phyloP scores from a whole-genome alignment of 2,888 invertebrate genomes.

The Cheilosia impressa region DNA sequence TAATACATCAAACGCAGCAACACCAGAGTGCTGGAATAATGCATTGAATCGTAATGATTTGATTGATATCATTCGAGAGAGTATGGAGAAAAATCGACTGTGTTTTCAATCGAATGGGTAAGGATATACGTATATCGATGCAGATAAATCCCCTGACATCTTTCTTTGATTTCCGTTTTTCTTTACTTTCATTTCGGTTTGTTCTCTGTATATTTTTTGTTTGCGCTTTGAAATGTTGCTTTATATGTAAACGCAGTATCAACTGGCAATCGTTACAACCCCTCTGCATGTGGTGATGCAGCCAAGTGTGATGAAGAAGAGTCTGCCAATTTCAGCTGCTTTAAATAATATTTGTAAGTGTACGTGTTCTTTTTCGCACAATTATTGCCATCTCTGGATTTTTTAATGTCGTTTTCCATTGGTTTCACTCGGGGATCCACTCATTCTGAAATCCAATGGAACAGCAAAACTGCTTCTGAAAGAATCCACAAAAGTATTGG shows the following conservation, averaged over 20 bases:
- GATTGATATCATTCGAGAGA: conserved; percentile 93
- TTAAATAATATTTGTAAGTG: no score
- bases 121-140: conserved; percentile 77
- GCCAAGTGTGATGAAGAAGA: no score
- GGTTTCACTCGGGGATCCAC: no score
- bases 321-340: no score
- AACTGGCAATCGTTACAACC: no score
- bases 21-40: conserved; percentile 86
- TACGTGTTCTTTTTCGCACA: no score
- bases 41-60: conserved; percentile 92
- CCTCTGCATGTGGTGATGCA: no score
- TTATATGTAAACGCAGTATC: not conserved
- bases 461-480: no score
- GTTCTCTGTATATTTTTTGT: conserved; percentile 4
- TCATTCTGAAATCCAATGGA: no score
- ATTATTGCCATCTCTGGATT: not conserved
- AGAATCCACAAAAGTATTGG: no score
- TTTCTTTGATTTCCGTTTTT: conserved; percentile 15
- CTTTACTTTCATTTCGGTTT: conserved; percentile 6
- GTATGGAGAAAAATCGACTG: conserved; percentile 95
- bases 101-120: conserved; percentile 93
- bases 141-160: conserved; percentile 58
- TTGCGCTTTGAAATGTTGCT: conserved; percentile 4
- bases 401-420: no score
- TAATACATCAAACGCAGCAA: conserved; percentile 72